phyloP scores from a whole-genome alignment of 2,888 invertebrate species.

The Cylloceria caligata region DNA sequence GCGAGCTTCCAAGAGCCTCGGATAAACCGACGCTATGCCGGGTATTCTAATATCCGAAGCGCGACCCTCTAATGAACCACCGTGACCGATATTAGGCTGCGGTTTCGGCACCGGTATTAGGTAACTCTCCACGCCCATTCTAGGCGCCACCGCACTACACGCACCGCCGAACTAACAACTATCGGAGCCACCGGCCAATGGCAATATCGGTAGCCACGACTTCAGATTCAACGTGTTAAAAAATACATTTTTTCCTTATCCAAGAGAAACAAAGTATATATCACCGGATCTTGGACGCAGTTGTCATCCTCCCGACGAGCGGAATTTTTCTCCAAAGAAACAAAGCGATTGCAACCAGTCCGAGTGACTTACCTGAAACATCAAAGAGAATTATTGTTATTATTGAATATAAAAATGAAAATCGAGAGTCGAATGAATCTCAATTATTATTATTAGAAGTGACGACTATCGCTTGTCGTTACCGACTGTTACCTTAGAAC shows the following conservation, averaged over 20 bases:
- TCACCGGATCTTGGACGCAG: neutral
- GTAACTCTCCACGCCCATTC: conserved; percentile 47
- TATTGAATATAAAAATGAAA: neutral
- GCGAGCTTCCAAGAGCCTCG: conserved; percentile 33
- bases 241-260: too few species aligned
- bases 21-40: conserved; percentile 75
- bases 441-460: too few species aligned
- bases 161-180: neutral
- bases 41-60: conserved; percentile 80
- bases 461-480: too few species aligned
- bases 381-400: conserved; percentile 2
- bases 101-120: conserved; percentile 67
- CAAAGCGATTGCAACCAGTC: neutral
- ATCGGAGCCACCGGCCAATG: neutral
- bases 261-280: neutral
- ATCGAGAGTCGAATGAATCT: neutral
- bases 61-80: conserved; percentile 78
- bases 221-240: neutral
- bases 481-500: too few species aligned
- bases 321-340: neutral
- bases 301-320: neutral
- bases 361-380: conserved; percentile 67
- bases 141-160: neutral
- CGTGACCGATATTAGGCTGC: conserved; percentile 74
- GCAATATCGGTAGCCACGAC: neutral